These are phyloP conservation scores for Corythornis cristatus DNA, from an alignment of 2,113 vertebrate genomes.

Conservation along the genomic window DNA sequence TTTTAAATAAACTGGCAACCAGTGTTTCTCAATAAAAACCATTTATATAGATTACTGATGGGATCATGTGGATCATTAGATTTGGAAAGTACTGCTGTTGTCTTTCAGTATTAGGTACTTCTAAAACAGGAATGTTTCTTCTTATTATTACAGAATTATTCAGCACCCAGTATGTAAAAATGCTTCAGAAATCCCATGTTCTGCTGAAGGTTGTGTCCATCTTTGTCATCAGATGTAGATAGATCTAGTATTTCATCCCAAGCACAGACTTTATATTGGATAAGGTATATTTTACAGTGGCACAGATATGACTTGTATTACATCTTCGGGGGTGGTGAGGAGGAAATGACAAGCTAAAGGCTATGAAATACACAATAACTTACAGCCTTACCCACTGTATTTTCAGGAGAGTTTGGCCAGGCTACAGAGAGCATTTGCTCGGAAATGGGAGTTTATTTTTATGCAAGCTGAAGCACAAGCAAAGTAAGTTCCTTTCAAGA, in stretches of 20 bases:
- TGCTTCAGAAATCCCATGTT: neutral
- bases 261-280: neutral
- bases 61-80: neutral
- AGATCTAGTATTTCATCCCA: neutral
- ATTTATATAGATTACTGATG: neutral
- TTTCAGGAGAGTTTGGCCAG: conserved; percentile 96
- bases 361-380: neutral
- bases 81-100: neutral
- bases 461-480: conserved; percentile 99
- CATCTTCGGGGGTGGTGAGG: neutral
- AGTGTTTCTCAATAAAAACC: neutral
- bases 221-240: neutral
- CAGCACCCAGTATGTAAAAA: neutral
- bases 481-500: conserved; percentile 84
- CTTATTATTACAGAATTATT: neutral
- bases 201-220: neutral
- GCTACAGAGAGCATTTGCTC: conserved; percentile 94
- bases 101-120: neutral
- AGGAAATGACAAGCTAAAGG: neutral
- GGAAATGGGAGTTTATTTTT: conserved; percentile 99
- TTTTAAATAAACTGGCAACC: neutral
- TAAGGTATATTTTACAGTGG: neutral
- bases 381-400: neutral
- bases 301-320: neutral
- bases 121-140: neutral